Base-by-base conservation (phyloP, 2,113 vertebrate species). In the Bos indicus region DNA sequence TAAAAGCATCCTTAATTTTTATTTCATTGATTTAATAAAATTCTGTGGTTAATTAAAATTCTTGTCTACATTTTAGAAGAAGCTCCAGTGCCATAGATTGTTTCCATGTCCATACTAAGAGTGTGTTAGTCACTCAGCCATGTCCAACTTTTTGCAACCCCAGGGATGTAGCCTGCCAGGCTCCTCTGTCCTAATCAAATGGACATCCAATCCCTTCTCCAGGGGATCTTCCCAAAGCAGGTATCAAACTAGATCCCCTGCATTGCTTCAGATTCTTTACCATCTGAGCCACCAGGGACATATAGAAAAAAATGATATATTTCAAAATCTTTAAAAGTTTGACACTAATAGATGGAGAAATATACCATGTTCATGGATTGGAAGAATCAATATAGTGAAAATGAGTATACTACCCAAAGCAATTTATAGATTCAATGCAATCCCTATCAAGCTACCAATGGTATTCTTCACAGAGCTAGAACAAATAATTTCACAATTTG, bases 1-100 rank as follows among this genome's bases (percentile, higher is more conserved):
- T 96, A 51, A 97, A 86, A 86, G 46, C 95, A 95, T 96, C 90
- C 92, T 97, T 96, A 95, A 95, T 92, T 98, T 92, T 96, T 4
- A 97, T 95, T 97, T 95, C 13, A 92, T 95, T 91, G 88, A 51
- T 77, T 96, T 81, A 95, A 87, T 92, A 89, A 95, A 97, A 94
- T 15, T 14, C 36, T 94, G 15, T 95, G 43, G n/a, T 88, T 88
- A 97, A 97, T 97, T 98, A 97, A 96, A 92, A 92, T 51, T 14
- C 3, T 80, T 77, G 3, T 91, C 19, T 25, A 93, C 13, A 89
- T 80, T 94, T 92, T 56, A 67, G 43, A 82, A 97, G 74, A 81
- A 43, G 13, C 11, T 94, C 26, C 33, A 78, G 82, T 56, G 60
- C 0, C 21, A 86, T 16, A 82, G 23, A 96, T 52, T 80, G 13